Evolutionary conservation across 2,888 invertebrate species (phyloP), one percentile per base, ranked within the genome.

Genomic region (Orthosia gracilis): DNA sequence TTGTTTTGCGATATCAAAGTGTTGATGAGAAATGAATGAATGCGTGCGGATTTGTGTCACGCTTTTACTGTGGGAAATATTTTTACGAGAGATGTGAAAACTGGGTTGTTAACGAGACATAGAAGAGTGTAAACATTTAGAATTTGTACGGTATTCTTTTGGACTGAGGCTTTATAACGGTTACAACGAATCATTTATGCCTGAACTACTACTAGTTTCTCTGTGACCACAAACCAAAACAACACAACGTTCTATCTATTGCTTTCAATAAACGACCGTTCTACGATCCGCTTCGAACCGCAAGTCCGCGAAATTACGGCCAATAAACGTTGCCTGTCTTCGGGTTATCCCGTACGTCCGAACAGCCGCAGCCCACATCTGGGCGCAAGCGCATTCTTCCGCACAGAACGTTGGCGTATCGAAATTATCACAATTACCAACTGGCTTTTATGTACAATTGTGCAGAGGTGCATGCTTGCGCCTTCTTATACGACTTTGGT

Each of bases 241-340:
- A 23, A 58, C 45, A 18, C 5, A 45, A 31, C 61, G 11, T 58
- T 73, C 31, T 62, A 67, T 18, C 71, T 57, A 77, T 70, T 67
- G 62, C 55, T 66, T 73, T 76, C 63, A 73, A 82, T 84, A 73
- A 75, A 57, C 40, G n/a, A n/a, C 45, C 23, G 49, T 61, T 68
- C 66, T 74, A 66, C 23, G 26, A 62, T 77, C 26, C 17, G 58
- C 69, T 52, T 49, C 23, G 59, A 23, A 59, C 67, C 69, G 55
- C 69, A 71, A 85, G 78, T 90, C 89, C 91, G 86, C 88, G 83
- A 88, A 89, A 92, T 91, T 91, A 91, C 87, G 77, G 87, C 78
- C 89, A 88, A 90, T 93, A 92, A 91, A 91, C 87, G 86, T 80
- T 78, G 59, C 26, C 55, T 80, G 66, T 83, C 63, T 73, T 75